A percentile compares a stretch with the other conserved stretches of the same genome.
Evolutionary conservation across 2,797 vertebrate species (phyloP).

Genomic region (Nyctalus aviator): DNA sequence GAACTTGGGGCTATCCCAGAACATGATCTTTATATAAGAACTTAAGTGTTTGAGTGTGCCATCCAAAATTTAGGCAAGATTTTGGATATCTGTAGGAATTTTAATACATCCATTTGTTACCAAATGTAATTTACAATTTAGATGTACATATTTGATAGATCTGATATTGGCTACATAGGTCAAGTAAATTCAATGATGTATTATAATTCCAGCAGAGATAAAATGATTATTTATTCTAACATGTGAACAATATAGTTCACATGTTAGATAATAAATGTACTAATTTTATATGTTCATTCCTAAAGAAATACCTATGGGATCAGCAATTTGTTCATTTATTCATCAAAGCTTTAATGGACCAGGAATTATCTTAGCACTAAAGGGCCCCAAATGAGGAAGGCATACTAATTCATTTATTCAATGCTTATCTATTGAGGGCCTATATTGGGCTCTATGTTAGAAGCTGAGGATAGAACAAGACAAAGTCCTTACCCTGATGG

Average conservation of each 20-base stretch:
- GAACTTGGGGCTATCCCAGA: neutral
- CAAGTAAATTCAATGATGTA: slow-evolving; percentile 21
- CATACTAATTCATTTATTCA: neutral
- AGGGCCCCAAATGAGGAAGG: neutral
- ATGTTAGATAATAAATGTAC: neutral
- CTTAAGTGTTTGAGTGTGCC: neutral
- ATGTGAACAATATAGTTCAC: neutral
- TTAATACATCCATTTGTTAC: neutral
- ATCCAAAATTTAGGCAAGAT: neutral
- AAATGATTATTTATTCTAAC: neutral
- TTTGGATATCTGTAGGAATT: neutral
- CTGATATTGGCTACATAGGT: neutral
- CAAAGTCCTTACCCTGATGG: neutral
- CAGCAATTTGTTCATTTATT: slow-evolving; percentile 27
- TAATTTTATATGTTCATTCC: slow-evolving; percentile 20
- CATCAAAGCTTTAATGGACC: neutral
- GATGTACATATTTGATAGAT: neutral
- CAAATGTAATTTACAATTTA: neutral
- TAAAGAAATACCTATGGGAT: neutral
- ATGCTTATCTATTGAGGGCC: neutral
- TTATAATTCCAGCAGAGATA: neutral
- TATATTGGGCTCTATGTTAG: neutral
- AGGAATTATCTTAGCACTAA: neutral
- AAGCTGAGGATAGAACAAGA: neutral
- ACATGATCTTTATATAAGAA: neutral